Evolutionary conservation across 35 echinoderm and acorn worm species (phyloP).

Genomic region (Hemicentrotus pulcherrimus): DNA sequence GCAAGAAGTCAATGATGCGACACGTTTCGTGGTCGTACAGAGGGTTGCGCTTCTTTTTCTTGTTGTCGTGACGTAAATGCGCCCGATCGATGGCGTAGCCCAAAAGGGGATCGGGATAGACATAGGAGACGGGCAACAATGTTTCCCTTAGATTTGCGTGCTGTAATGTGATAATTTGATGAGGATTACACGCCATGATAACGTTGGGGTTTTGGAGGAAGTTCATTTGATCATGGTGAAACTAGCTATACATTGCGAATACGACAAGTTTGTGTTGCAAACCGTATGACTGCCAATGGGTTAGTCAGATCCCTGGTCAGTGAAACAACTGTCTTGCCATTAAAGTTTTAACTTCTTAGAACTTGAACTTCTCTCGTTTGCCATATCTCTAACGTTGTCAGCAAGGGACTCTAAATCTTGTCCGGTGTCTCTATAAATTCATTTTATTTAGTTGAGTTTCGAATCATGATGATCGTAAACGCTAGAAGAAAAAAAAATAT

Average conservation of each 20-base stretch:
- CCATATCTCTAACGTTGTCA: too few relatives aligned
- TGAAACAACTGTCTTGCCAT: too few relatives aligned
- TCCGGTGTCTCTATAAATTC: too few relatives aligned
- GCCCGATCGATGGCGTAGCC: not conserved
- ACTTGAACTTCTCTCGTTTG: not conserved
- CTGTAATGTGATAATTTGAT: not conserved
- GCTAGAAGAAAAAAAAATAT: not conserved
- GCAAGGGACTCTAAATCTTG: not conserved
- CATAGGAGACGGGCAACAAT: not conserved
- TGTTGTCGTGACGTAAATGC: not conserved
- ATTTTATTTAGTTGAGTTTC: not conserved
- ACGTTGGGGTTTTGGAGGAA: not conserved
- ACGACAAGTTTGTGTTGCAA: too few relatives aligned
- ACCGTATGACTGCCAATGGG: too few relatives aligned
- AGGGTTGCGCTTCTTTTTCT: not conserved
- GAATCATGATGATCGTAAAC: not conserved
- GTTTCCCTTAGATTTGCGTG: not conserved
- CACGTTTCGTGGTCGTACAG: not conserved
- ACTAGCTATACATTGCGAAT: not conserved
- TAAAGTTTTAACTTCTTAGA: not conserved
- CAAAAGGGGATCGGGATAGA: not conserved
- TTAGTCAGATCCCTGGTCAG: too few relatives aligned
- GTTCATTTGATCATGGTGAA: not conserved
- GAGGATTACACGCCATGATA: not conserved
- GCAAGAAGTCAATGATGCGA: not conserved